Evolutionary conservation across 2,888 invertebrate species (phyloP), one percentile per base, ranked within the genome.

Genomic region (Volucella zonaria): DNA sequence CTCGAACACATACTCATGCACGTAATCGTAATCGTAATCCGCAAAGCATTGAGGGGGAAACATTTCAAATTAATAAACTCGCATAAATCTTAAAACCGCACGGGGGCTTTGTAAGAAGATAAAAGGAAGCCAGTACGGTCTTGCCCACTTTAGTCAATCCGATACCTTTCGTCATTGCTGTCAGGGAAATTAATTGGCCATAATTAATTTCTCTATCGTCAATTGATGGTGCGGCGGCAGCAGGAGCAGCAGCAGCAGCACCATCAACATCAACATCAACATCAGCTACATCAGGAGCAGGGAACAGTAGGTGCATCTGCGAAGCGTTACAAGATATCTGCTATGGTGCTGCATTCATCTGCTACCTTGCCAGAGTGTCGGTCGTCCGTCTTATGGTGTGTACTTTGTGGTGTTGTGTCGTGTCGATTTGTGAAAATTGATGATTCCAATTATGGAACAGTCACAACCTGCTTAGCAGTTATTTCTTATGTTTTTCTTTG

Each of bases 381-480:
- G 6, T 59, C 64, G 52, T 78, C 11, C 42, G 12, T 76, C 54
- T 61, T 54, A 31, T 43, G 67, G 12, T 67, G 56, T 40, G 47
- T 76, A 3, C 8, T 49, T 54, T 9, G 64, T 54, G 47, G 74
- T 66, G 74, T 70, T 79, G 76, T 81, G 71, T 80, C 47, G 85
- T 77, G 85, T 85, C 85, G 85, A 86, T 86, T 87, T 82, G 87
- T 82, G 80, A 89, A 90, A 90, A 91, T 91, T 91, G 90, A 91
- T 91, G 91, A 89, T 88, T 91, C 90, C 91, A 91, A 91, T 91
- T 91, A 90, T 90, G 88, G 88, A 89, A 88, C 88, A 88, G 88
- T 89, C 88, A 86, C 87, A 87, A 87, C 86, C 75, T 87, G 81
- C 85, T 85, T 81, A 85, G 73, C 73, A 81, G 81, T 58, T 59